phyloP scores from a whole-genome alignment of 2,113 vertebrate genomes.

The Shinisaurus crocodilurus region DNA sequence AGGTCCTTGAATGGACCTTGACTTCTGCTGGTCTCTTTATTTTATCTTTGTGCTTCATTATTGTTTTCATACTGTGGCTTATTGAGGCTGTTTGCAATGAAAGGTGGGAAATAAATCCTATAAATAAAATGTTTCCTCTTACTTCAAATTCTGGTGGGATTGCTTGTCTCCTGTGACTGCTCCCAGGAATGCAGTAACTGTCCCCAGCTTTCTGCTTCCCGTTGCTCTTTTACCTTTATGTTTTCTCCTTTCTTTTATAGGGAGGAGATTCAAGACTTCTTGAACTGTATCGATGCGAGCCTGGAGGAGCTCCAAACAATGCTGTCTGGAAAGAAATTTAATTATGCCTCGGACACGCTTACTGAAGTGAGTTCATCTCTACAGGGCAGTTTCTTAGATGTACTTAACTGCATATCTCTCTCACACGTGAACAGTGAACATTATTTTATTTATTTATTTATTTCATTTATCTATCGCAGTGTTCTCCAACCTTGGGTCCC shows the following conservation, averaged over 20 bases:
- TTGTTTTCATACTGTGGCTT: background rate
- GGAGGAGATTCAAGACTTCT: constrained; percentile 72
- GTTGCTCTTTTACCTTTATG: background rate
- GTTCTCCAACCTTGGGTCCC: too few species aligned
- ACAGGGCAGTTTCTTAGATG: background rate
- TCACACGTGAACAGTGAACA: background rate
- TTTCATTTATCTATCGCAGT: too few species aligned
- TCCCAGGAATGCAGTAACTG: background rate
- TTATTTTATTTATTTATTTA: background rate
- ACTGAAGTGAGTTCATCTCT: constrained; percentile 55
- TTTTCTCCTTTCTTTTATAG: constrained; percentile 45
- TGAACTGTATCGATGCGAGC: constrained; percentile 69
- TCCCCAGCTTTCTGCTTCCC: background rate
- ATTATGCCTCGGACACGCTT: constrained; percentile 46
- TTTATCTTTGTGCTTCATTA: background rate
- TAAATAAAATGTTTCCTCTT: background rate
- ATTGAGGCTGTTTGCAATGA: background rate
- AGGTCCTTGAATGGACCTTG: too few species aligned
- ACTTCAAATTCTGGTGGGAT: background rate
- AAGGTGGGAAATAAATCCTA: background rate
- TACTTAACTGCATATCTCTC: background rate
- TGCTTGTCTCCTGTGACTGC: background rate
- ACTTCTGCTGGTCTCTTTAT: too few species aligned
- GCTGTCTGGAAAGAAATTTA: constrained; percentile 67
- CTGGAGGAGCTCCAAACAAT: constrained; percentile 71